Base-by-base conservation (phyloP, 2,113 vertebrate species). In the Solenodon paradoxus region DNA sequence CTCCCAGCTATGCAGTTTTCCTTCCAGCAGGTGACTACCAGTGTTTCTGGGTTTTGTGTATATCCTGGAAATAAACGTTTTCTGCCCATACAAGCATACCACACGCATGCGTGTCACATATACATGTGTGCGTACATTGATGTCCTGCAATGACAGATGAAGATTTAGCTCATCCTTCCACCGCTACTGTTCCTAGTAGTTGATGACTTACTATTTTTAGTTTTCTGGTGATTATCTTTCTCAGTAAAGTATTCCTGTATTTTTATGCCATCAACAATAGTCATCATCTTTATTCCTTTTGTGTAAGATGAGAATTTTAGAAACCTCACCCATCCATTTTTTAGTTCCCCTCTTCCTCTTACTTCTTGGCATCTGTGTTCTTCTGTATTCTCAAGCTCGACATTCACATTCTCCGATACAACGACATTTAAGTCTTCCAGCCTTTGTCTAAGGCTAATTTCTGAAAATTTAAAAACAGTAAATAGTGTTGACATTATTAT, bases 371-470 rank as follows among this genome's bases (percentile, higher is more conserved):
- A 85, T 5, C 55, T 55, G 1, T 63, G 47, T 3, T 85, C 49
- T 71, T 90, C 72, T 74, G 49, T 49, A 24, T 68, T 59, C 26
- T 90, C 28, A 92, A 45, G 26, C n/a, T 71, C 85, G 83, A 92
- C n/a, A n/a, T 71, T 87, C 35, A 81, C 28, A 38, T 90, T 86
- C 51, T 88, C 53, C 38, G 94, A 9, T 42, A 77, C 77, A 90
- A 90, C 17, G 63, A 61, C 17, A n/a, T 83, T 86, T 77, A 85
- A 72, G 42, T 80, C 38, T 91, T 92, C 84, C 38, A 26, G 93
- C 92, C 79, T 92, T 95, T 69, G 74, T 71, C 51, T 77, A 80
- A 83, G 66, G n/a, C 53, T 77, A 71, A 88, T 77, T n/a, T 97
- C 61, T 90, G 72, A 87, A 96, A 71, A 53, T 92, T 55, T 84